Evolutionary conservation across 2,113 vertebrate species (phyloP).

Genomic region (Pollimyrus isidori): DNA sequence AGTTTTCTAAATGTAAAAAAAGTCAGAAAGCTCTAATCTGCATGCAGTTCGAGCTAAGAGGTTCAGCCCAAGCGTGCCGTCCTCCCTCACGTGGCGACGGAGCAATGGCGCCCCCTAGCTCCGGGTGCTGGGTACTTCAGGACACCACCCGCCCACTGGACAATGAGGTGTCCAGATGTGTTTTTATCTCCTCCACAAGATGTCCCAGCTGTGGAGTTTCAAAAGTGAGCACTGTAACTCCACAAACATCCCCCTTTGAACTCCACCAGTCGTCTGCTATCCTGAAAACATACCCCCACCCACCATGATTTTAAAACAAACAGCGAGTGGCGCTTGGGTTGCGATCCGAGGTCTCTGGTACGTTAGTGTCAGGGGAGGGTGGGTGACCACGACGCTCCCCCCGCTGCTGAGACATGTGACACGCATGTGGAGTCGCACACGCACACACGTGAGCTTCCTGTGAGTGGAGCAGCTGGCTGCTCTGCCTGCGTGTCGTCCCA

Average conservation of each 20-base stretch:
- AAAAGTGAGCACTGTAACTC: neutral
- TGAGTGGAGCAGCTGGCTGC: neutral
- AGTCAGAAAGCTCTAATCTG: neutral
- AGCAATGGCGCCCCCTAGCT: neutral
- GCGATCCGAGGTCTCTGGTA: neutral
- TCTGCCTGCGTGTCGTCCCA: neutral
- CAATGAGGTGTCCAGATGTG: neutral
- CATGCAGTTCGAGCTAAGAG: neutral
- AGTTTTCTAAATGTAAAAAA: neutral
- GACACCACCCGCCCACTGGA: neutral
- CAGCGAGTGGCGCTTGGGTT: neutral
- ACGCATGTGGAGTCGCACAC: neutral
- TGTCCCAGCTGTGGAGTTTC: neutral
- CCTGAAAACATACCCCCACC: neutral
- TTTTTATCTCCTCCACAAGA: neutral
- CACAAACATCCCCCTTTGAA: neutral
- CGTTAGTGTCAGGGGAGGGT: neutral
- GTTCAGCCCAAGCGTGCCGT: neutral
- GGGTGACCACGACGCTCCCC: neutral
- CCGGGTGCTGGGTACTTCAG: neutral
- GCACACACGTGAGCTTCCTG: neutral
- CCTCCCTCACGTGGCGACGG: neutral
- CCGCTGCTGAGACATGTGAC: neutral
- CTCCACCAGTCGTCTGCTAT: neutral
- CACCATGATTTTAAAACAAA: neutral